Evolutionary conservation across 2,797 vertebrate species (phyloP), one percentile per base, ranked within the genome.

Genomic region (Scarus forsteni): DNA sequence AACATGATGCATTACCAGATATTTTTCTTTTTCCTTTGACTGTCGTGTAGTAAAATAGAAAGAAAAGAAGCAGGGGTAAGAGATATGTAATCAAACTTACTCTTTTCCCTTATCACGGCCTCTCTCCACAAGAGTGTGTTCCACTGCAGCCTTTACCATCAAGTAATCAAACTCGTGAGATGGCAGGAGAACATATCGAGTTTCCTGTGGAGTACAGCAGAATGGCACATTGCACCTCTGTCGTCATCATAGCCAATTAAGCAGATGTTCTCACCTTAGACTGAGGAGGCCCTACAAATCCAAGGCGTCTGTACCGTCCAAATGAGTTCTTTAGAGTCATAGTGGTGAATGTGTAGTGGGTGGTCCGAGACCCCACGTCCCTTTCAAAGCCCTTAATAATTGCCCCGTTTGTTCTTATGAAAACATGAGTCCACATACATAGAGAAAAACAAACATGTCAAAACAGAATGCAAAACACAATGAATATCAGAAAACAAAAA

Each of bases 321-420:
- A 96, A 82, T 5, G 95, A 95, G 88, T 96, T 96, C 75, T 84
- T 80, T 67, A 96, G 5, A 0, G 96, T 96, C 87, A 95, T 96
- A 60, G 94, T 94, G 77, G 95, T 95, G 85, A 96, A 96, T 1
- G 88, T 93, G 82, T 95, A 96, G 75, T 95, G 93, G 18, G 96
- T 95, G 3, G 95, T 96, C 3, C 94, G 86, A 1, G 75, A 85
- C 1, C 96, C 96, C 15, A 96, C 94, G 12, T 96, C 95, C 34
- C 83, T 3, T 81, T 96, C 92, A 34, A 93, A 95, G 40, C 94
- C 95, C 8, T 79, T 48, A 0, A 78, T 82, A 81, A 95, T 68
- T 0, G 92, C 95, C 0, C 95, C 96, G 1, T 96, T 96, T n/a
- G 92, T 93, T 81, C 95, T 96, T 79, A 0, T 62, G 63, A 19